Conservation (phyloP, 1,140 invertebrate species). For the Heliconius congener region DNA sequence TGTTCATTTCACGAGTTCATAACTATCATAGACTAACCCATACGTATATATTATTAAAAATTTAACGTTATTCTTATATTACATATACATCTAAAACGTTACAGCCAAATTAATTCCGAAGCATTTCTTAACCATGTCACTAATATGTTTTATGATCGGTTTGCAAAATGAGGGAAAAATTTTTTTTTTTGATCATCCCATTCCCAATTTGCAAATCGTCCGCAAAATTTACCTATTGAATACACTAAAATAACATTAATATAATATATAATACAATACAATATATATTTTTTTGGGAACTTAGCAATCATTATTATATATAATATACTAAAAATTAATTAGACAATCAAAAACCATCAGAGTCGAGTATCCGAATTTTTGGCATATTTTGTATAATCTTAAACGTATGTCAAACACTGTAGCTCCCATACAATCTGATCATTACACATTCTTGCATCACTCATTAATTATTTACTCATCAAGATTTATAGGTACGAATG, state of each 20-base stretch:
- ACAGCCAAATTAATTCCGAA: conserved; percentile 22
- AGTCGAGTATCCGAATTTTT: conserved; percentile 30
- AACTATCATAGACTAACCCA: conserved; percentile 12
- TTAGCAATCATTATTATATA: conserved; percentile 21
- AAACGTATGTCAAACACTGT: neutral
- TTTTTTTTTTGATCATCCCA: no score
- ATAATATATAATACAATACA: conserved; percentile 26
- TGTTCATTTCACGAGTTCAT: neutral
- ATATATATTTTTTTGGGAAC: conserved; percentile 20
- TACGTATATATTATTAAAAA: conserved; percentile 22
- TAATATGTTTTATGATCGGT: neutral
- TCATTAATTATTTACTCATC: conserved; percentile 62
- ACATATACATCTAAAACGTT: conserved; percentile 3
- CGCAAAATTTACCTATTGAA: conserved; percentile 22
- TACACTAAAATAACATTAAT: conserved; percentile 9
- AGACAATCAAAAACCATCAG: conserved; percentile 10
- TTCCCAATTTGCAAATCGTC: neutral
- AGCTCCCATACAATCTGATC: neutral
- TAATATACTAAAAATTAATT: conserved; percentile 25
- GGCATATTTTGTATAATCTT: conserved; percentile 28
- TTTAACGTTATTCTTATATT: conserved; percentile 14
- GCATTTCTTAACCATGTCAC: neutral
- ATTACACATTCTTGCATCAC: neutral
- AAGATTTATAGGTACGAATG: conserved; percentile 96
- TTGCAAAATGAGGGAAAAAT: neutral